Conservation (phyloP, 1,140 invertebrate genomes). For the Lerema accius region DNA sequence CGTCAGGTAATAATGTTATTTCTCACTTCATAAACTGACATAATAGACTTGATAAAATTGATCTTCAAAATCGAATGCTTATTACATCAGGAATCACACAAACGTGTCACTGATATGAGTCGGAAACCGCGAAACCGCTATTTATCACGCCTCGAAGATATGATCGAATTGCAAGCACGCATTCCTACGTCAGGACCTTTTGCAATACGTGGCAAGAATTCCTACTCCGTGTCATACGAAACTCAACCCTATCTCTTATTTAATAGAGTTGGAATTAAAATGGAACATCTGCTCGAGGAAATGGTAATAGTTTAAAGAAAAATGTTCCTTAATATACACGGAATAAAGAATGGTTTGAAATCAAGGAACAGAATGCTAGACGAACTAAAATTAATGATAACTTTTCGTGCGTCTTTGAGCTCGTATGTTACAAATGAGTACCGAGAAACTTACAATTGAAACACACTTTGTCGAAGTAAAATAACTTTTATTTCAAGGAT, state of each 20-base stretch:
- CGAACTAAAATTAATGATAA: slow-evolving; percentile 33
- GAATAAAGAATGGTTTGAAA: not conserved
- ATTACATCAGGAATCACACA: too few relatives aligned
- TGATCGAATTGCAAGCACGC: slow-evolving; percentile 42
- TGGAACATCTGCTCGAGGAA: not conserved
- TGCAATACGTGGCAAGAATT: slow-evolving; percentile 39
- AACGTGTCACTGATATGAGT: too few relatives aligned
- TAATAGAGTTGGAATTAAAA: not conserved
- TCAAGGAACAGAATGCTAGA: slow-evolving; percentile 13
- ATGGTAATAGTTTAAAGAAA: slow-evolving; percentile 2
- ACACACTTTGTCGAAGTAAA: slow-evolving; percentile 5
- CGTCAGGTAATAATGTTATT: too few relatives aligned
- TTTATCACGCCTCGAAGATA: slow-evolving; percentile 25
- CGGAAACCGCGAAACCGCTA: slow-evolving; percentile 14
- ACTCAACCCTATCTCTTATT: slow-evolving; percentile 10
- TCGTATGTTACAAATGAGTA: slow-evolving; percentile 32
- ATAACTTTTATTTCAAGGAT: slow-evolving; percentile 12
- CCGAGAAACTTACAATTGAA: slow-evolving; percentile 21
- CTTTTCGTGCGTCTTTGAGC: slow-evolving; percentile 24
- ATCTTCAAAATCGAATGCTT: too few relatives aligned
- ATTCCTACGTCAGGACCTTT: slow-evolving; percentile 35
- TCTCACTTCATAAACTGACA: too few relatives aligned
- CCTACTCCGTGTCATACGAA: slow-evolving; percentile 7
- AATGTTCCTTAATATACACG: not conserved
- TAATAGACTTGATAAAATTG: too few relatives aligned